Evolutionary conservation across 2,113 vertebrate genomes (phyloP), one percentile per base, ranked within the genome.

Genomic region (Eulacestoma nigropectus): DNA sequence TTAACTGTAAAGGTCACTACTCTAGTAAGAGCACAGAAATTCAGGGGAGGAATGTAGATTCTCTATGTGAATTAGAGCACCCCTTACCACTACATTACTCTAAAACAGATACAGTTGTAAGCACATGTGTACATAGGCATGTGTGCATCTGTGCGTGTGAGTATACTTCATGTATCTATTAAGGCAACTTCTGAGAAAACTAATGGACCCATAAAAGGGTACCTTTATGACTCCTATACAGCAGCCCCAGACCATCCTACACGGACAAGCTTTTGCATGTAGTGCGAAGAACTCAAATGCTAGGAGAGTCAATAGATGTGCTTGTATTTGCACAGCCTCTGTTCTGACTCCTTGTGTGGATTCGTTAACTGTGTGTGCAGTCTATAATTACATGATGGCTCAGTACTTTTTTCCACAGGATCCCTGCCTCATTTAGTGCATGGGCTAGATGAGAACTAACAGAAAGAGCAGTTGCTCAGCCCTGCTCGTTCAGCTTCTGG

Each of bases 361-460:
- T 56, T 18, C 6, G 3, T 53, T 52, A 73, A 47, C 32, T 65
- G 30, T 5, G 16, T 23, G 27, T 0, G 0, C 18, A 57, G n/a
- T 47, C 57, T 69, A 1, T 74, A 87, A 82, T 87, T 94, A 76
- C 27, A 13, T 6, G 32, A 86, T 42, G 39, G 55, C 26, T 91
- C 39, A 33, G 13, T 74, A 72, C 19, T 60, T 81, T 90, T 91
- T 94, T 78, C 75, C 79, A 70, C 68, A 84, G 83, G 79, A 93
- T 86, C 19, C 33, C 35, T 0, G 0, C 69, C 56, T 81, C 42
- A 67, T 95, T 93, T 86, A 92, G 72, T 37, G 30, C 67, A 70
- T 56, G 64, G 49, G 42, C 52, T 89, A 56, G 39, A 77, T 44
- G 52, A 78, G 26, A 62, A n/a, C 26, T 80, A 88, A 92, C 35